Base-by-base conservation (phyloP, 2,113 vertebrate species). In the Lethenteron reissneri region DNA sequence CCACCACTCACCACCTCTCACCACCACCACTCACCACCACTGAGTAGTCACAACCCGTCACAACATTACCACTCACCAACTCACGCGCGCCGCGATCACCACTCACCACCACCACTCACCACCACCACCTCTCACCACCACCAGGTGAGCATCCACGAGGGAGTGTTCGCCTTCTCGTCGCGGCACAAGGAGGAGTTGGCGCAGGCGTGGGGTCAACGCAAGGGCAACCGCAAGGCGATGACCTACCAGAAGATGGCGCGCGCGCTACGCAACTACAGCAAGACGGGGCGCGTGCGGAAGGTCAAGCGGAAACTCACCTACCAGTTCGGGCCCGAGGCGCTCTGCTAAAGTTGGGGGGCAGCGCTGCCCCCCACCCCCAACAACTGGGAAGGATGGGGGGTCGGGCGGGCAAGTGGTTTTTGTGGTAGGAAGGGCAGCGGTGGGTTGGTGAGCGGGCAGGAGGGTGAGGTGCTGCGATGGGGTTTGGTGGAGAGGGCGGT, bases 191-290 rank as follows among this genome's bases (percentile, higher is more conserved):
- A 99, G 77, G 87, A 83, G 3, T 73, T 99, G 58, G 94, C 94
- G 0, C 82, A 97, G 73, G 91, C 90, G 78, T 99, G 94, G 94
- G 94, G 94, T 72, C 81, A 95, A 77, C 91, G 95, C 81, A 99
- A 99, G 75, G 94, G 94, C 75, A 99, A 99, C 78, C 90, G 94
- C 76, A 99, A 95, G 81, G 97, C 95, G 81, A 99, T 99, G 94
- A 99, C 94, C 75, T 99, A 99, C 75, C 94, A 99, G 83, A 99
- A 99, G 80, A 99, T 99, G 94, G 94, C 94, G 10, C 83, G 94
- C 4, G 94, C 94, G 4, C 79, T 99, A 78, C 86, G 94, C 82
- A 99, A 99, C 83, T 99, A 99, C 0, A 89, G 94, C 81, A 97
- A 97, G 83, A 99, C 94, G 3, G 94, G 94, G 19, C 92, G 97